Percentiles rank a stretch among this genome's conserved stretches.
Conservation (phyloP, 2,113 vertebrate genomes). For the Cryptotis parvus region DNA sequence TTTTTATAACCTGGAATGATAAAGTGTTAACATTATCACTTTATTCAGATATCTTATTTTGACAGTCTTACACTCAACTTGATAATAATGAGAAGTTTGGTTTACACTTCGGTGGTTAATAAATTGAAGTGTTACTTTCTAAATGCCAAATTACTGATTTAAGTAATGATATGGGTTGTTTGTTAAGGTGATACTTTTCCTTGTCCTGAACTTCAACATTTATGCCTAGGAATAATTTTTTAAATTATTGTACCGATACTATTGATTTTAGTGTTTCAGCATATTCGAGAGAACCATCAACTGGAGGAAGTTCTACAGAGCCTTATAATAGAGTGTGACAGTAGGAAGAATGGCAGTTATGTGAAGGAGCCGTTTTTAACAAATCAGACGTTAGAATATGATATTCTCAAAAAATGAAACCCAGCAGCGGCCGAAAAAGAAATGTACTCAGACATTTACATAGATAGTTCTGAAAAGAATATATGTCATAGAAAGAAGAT, state of each 20-base stretch:
- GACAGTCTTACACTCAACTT: not conserved
- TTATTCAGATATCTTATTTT: constrained; percentile 40
- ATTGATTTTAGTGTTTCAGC: constrained; percentile 69
- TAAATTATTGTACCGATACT: not conserved
- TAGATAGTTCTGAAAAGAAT: not conserved
- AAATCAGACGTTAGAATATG: not conserved
- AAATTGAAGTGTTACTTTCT: constrained; percentile 58
- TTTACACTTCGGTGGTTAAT: constrained; percentile 1
- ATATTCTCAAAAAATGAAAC: not conserved
- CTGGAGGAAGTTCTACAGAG: not conserved
- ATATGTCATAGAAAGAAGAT: fast-evolving
- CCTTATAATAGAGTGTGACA: not conserved
- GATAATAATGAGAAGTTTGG: not conserved
- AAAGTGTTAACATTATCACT: not conserved
- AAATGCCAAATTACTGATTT: constrained; percentile 56
- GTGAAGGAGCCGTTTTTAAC: not conserved
- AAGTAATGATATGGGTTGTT: not conserved
- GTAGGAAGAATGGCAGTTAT: not conserved
- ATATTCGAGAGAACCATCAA: constrained; percentile 46
- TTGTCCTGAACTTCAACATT: not conserved
- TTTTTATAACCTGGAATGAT: too few relatives aligned
- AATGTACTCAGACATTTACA: too few relatives aligned
- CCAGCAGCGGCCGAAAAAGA: not conserved
- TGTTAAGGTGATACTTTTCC: not conserved
- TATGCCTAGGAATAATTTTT: not conserved